Evolutionary conservation across 2,888 invertebrate genomes (phyloP), one percentile per base, ranked within the genome.

Genomic region (Willowsia nigromaculata): DNA sequence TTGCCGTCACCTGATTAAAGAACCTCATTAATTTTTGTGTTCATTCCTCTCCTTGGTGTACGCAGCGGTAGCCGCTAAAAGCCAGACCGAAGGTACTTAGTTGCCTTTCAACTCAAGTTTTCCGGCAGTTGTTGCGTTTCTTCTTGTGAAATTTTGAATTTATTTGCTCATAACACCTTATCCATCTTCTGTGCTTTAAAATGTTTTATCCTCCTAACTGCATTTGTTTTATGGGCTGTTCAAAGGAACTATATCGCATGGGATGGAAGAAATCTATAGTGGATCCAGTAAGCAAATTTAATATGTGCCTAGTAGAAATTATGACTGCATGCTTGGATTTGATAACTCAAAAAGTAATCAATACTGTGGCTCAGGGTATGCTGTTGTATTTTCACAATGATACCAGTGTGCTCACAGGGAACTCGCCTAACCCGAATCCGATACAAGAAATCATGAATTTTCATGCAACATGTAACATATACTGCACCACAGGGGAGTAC

Each of bases 1-100:
- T n/a, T 25, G 59, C 37, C 81, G 81, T 81, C 81, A 59, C 53
- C 81, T 40, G 37, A 81, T 81, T 81, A 81, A 56, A 81, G 40
- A 56, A 59, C 11, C 81, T 81, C 81, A 81, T 81, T 81, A 81
- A 81, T 81, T 59, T 59, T 47, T 71, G 25, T 59, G 59, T 25
- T 27, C 59, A 59, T 59, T 59, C 25, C 27, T 27, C 22, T 59
- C 56, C 56, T 13, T 30, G 18, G 65, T 33, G 33, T 7, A 33
- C 65, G n/a, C 65, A 65, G 33, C 65, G n/a, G 33, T 33, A 65
- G 33, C 65, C 33, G 7, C 65, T 27, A 13, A 65, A 30, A 65
- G 33, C 9, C 33, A 33, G 33, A 30, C n/a, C 15, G 1, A n/a
- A 59, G 59, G 25, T 59, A 15, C 33, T 0, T n/a, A 65, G 15